Conservation (phyloP, 2,113 vertebrate species). For the Erinaceus europaeus region DNA sequence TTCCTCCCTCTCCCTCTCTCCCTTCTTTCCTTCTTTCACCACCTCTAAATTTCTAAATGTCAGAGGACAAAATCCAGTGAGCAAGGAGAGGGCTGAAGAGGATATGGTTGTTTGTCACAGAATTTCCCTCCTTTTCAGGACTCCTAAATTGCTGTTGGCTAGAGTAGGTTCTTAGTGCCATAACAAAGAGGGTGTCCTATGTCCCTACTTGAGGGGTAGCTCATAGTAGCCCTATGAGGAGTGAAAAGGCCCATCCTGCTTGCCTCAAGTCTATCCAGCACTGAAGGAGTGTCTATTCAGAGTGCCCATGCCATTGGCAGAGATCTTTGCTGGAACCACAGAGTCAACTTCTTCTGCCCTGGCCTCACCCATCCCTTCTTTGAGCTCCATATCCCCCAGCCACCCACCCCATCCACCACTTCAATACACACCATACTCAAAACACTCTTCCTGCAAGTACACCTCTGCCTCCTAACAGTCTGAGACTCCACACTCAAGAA, state of each 20-base stretch:
- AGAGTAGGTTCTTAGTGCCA: neutral
- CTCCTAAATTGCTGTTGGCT: neutral
- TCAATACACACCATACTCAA: no score
- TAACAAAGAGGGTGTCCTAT: neutral
- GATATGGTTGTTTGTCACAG: fast-evolving
- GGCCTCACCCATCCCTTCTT: no score
- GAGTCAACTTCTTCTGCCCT: neutral
- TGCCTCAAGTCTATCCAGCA: neutral
- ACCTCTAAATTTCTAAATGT: no score
- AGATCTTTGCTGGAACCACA: neutral
- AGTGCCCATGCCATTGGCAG: fast-evolving
- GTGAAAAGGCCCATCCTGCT: neutral
- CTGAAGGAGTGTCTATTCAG: no score
- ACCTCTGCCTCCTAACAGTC: neutral
- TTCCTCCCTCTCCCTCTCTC: no score
- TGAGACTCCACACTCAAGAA: no score
- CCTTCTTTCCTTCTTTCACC: no score
- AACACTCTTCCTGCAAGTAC: neutral
- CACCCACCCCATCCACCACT: no score
- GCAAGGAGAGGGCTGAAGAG: neutral
- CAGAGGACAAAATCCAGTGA: neutral
- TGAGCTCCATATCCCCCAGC: no score
- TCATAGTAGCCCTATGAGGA: no score
- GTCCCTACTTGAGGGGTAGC: no score
- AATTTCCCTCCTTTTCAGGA: neutral